phyloP scores from a whole-genome alignment of 1,140 invertebrate genomes.

The Cotesia typhae region DNA sequence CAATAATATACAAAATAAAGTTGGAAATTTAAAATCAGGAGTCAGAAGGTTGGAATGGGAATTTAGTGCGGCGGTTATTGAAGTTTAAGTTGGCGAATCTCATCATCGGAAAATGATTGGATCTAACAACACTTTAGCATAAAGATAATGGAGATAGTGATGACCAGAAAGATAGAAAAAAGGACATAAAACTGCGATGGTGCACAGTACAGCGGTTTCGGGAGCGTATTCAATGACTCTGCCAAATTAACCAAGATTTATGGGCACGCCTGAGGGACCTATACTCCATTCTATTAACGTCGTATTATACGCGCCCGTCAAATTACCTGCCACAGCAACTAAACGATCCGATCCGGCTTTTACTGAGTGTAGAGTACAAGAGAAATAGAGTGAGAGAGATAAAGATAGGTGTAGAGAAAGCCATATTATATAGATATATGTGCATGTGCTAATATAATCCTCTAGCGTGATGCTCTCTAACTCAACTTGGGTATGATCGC shows the following conservation, averaged over 20 bases:
- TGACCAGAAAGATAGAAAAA: conserved; percentile 27
- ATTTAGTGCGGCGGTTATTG: too few relatives aligned
- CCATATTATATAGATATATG: neutral
- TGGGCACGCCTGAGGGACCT: conserved; percentile 49
- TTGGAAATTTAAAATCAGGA: too few relatives aligned
- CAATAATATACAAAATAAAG: too few relatives aligned
- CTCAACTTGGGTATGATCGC: conserved; percentile 8
- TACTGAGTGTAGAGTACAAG: too few relatives aligned
- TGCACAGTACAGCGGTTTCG: conserved; percentile 31
- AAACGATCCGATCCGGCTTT: too few relatives aligned
- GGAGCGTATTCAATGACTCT: conserved; percentile 54
- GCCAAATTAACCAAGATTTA: conserved; percentile 65
- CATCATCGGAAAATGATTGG: neutral
- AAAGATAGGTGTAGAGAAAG: conserved; percentile 7
- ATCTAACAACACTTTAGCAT: conserved; percentile 31
- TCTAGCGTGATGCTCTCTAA: conserved; percentile 19
- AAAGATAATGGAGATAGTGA: conserved; percentile 34
- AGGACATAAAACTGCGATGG: conserved; percentile 32
- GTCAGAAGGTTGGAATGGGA: too few relatives aligned
- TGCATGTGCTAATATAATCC: neutral
- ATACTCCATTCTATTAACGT: conserved; percentile 64
- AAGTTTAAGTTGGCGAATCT: too few relatives aligned
- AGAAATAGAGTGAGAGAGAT: too few relatives aligned
- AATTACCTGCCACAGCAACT: conserved; percentile 52
- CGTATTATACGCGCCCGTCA: conserved; percentile 57